Evolutionary conservation across 2,797 vertebrate species (phyloP), one percentile per base, ranked within the genome.

Genomic region (Chiloscyllium punctatum): DNA sequence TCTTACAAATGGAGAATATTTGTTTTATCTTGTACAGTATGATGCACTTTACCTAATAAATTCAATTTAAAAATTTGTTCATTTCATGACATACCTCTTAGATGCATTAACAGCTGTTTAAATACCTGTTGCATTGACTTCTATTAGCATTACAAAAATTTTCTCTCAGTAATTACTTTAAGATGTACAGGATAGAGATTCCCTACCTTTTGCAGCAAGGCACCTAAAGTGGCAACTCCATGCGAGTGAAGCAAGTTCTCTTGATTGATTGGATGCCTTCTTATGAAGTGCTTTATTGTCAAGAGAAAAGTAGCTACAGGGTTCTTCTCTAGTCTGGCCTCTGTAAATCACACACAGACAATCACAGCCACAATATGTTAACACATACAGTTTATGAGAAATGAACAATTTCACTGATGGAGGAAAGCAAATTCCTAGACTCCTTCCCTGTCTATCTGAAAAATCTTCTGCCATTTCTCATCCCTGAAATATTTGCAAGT

Each of bases 321-420:
- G 96, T 99, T 99, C 97, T 98, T 99, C 97, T 99, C 99, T 96
- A 99, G 96, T 57, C 99, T 98, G 0, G 99, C 98, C 97, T 99
- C 99, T 99, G 98, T 94, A 96, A 97, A 96, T 95, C 95, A 95
- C 18, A 95, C 27, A 94, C 13, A 33, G 25, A 94, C n/a, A 92
- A 25, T 90, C 53, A 90, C 57, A 68, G 90, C 90, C 33, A 68
- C 62, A 68, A 5, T 37, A 68, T 9, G n/a, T n/a, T 37, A 3
- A 88, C 30, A 5, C 4, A 4, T 90, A 62, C 33, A 4, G 30
- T 15, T 30, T 62, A 18, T 18, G 15, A 18, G 13, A 87, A 25
- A 51, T 23, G 25, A 87, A 87, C 9, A 51, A 48, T 87, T 87
- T 51, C 42, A 51, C 11, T 25, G 6, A 48, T 21, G 48, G 21